Evolutionary conservation across 2,797 vertebrate genomes (phyloP).

Genomic region (Enteromius afrohamiltoni): DNA sequence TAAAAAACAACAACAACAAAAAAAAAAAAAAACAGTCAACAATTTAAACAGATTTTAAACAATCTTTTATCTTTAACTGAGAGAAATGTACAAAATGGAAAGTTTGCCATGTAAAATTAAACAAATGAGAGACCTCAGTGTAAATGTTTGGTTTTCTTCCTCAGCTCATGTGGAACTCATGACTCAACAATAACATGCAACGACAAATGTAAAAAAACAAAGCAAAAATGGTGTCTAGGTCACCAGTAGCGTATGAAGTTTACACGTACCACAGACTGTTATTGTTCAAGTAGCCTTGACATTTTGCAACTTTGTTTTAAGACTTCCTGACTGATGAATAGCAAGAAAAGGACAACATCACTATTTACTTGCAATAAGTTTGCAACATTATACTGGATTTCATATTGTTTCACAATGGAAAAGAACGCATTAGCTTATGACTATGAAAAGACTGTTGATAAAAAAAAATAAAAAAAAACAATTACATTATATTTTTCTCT

Average conservation of each 20-base stretch:
- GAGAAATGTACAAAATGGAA: neutral
- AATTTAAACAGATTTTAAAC: no score
- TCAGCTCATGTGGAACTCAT: neutral
- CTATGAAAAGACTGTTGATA: neutral
- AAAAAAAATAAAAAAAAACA: neutral
- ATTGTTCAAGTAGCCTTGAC: constrained; percentile 42
- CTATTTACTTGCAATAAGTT: neutral
- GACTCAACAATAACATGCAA: constrained; percentile 2
- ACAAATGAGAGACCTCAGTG: neutral
- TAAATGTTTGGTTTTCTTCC: neutral
- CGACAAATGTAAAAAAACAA: neutral
- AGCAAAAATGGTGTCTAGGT: neutral
- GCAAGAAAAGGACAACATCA: neutral
- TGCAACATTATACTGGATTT: neutral
- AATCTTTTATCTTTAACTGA: neutral
- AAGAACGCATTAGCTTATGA: neutral
- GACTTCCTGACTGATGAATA: constrained; percentile 34
- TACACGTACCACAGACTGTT: neutral
- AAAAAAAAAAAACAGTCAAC: no score
- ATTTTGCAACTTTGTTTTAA: constrained; percentile 39
- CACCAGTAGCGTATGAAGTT: constrained; percentile 48
- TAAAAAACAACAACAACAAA: no score
- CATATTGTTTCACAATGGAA: neutral
- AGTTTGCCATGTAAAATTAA: neutral
- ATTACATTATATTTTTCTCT: neutral